Conservation (phyloP, 35 echinoderm and acorn worm species). For the Anneissia japonica region DNA sequence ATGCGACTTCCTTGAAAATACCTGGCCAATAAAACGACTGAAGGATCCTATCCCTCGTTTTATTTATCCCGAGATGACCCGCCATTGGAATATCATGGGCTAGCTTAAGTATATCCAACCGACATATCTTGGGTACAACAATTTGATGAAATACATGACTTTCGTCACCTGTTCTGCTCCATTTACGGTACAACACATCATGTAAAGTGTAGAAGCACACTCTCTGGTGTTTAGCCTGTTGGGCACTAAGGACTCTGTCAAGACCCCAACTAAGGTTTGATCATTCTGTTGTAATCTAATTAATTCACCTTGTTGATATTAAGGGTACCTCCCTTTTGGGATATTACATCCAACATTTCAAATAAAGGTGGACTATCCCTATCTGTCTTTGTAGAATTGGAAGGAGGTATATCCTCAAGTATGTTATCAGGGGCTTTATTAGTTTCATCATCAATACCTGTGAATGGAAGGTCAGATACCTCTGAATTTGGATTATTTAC, state of each 20-base stretch:
- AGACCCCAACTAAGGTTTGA: not conserved
- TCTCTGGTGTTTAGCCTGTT: not conserved
- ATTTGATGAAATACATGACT: not conserved
- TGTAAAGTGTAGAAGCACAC: not conserved
- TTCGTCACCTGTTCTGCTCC: not conserved
- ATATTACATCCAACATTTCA: too few relatives aligned
- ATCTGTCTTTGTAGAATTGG: too few relatives aligned
- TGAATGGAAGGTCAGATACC: too few relatives aligned
- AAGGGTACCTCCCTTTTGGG: too few relatives aligned
- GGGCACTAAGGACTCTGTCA: not conserved
- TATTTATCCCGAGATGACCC: slow-evolving; percentile 23
- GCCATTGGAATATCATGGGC: not conserved
- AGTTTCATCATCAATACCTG: too few relatives aligned
- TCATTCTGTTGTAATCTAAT: not conserved
- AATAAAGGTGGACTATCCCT: too few relatives aligned
- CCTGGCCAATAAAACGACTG: slow-evolving; percentile 31
- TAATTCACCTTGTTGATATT: not conserved
- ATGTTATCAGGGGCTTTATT: too few relatives aligned
- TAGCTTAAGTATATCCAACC: not conserved
- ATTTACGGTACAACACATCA: not conserved
- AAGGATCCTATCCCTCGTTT: slow-evolving; percentile 21
- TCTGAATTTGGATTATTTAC: too few relatives aligned
- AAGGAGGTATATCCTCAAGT: too few relatives aligned
- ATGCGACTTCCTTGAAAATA: slow-evolving; percentile 30
- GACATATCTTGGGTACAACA: not conserved